phyloP scores from a whole-genome alignment of 2,797 vertebrate genomes.

The Brachyalestes nurse region DNA sequence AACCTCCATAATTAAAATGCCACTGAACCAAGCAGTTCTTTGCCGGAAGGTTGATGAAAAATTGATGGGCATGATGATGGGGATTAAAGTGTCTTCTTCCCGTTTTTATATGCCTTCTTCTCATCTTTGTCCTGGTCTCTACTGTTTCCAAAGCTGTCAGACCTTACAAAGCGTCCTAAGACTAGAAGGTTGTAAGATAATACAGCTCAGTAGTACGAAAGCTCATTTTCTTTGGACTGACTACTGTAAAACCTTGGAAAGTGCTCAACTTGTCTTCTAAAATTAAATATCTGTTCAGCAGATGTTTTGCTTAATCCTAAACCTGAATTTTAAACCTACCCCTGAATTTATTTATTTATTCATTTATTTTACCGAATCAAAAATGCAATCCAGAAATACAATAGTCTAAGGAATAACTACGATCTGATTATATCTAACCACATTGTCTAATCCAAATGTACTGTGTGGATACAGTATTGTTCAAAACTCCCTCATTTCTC shows the following conservation, averaged over 20 bases:
- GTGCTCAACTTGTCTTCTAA: no score
- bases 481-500: no score
- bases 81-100: conserved; percentile 61
- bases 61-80: conserved; percentile 62
- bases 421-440: no score
- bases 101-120: neutral
- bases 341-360: neutral
- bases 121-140: neutral
- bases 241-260: no score
- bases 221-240: neutral
- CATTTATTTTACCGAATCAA: neutral
- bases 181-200: neutral
- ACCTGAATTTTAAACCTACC: no score
- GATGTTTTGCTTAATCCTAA: no score
- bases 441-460: no score
- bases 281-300: no score
- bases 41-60: conserved; percentile 65
- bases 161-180: neutral
- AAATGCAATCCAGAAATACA: neutral
- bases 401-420: no score
- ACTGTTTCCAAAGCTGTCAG: neutral
- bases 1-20: conserved; percentile 67
- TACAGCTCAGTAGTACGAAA: conserved; percentile 1
- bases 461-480: no score
- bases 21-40: conserved; percentile 58